Conservation (phyloP, 2,113 vertebrate genomes). For the Agapornis roseicollis region DNA sequence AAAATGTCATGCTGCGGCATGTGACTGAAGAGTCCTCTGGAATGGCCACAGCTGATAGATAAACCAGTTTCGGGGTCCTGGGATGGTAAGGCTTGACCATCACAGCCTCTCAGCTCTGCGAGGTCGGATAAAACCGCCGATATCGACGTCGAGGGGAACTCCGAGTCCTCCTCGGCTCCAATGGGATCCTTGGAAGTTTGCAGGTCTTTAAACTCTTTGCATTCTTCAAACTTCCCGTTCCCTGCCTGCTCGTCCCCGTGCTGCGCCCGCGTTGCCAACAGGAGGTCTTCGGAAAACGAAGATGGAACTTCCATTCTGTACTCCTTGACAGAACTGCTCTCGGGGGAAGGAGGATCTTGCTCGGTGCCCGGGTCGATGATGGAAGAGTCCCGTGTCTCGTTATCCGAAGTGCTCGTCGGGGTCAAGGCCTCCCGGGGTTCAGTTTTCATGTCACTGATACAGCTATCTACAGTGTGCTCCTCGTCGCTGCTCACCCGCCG, state of each 20-base stretch:
- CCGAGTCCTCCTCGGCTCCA: conserved; percentile 78
- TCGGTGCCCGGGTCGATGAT: conserved; percentile 98
- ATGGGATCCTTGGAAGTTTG: conserved; percentile 75
- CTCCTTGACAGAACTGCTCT: conserved; percentile 82
- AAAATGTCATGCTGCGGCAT: conserved; percentile 89
- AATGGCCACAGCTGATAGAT: conserved; percentile 80
- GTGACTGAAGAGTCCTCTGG: conserved; percentile 82
- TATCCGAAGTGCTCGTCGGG: conserved; percentile 95
- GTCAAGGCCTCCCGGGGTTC: conserved; percentile 88
- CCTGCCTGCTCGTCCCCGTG: conserved; percentile 66
- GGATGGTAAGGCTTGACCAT: conserved; percentile 79
- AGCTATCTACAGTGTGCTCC: conserved; percentile 78
- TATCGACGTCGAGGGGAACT: conserved; percentile 82
- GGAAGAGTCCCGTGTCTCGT: conserved; percentile 95
- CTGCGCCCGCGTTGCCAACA: conserved; percentile 73
- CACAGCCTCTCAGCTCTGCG: conserved; percentile 78
- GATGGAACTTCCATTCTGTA: conserved; percentile 88
- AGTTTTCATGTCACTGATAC: conserved; percentile 79
- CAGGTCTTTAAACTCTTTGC: conserved; percentile 79
- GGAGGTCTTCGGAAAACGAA: conserved; percentile 82
- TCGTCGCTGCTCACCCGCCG: conserved; percentile 91
- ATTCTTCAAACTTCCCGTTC: conserved; percentile 74
- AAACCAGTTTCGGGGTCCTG: conserved; percentile 81
- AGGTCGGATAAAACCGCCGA: conserved; percentile 82
- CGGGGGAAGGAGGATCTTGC: conserved; percentile 93